Base-by-base conservation (phyloP, 2,888 invertebrate genomes). In the Drosophila borealis region DNA sequence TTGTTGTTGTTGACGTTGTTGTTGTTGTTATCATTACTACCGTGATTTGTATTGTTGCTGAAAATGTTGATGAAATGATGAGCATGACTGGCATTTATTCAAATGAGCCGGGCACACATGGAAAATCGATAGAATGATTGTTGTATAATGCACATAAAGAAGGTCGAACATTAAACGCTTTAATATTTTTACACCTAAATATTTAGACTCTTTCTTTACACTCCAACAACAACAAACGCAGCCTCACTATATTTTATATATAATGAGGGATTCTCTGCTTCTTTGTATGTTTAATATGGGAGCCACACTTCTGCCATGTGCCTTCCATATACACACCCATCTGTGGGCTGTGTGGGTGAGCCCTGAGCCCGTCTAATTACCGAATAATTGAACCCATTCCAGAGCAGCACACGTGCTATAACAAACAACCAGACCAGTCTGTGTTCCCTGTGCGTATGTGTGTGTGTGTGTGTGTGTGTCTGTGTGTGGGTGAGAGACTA, bases 121-220 rank as follows among this genome's bases (percentile, higher is more conserved):
- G 73, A 88, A 88, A 85, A 85, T 85, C 85, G 83, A 85, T 88
- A 88, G 73, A 85, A 88, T 85, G 82, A 85, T 85, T 88, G 77
- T 81, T 83, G 81, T 83, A 86, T 83, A 80, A 86, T 83, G 66
- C 81, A 67, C 59, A 74, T 57, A 49, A 73, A 78, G 78, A 86
- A 86, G 83, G 81, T 86, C 80, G 78, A 53, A 64, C 72, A 83
- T 86, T 88, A 72, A 81, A 86, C 83, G 86, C 86, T 85, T 85
- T 88, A 88, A 88, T 81, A 74, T 67, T 69, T 65, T 17, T 64
- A 55, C 65, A 64, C 71, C 72, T 62, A 77, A 85, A 86, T 85
- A 86, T 86, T 88, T 82, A 68, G 79, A 84, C 82, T 69, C 63
- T 54, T 57, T 57, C 14, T 19, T 8, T 8, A 21, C 25, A 33